A percentile compares a stretch with the other conserved stretches of the same genome.
phyloP scores from a whole-genome alignment of 2,888 invertebrate genomes.

The Alentia gelatinosa region DNA sequence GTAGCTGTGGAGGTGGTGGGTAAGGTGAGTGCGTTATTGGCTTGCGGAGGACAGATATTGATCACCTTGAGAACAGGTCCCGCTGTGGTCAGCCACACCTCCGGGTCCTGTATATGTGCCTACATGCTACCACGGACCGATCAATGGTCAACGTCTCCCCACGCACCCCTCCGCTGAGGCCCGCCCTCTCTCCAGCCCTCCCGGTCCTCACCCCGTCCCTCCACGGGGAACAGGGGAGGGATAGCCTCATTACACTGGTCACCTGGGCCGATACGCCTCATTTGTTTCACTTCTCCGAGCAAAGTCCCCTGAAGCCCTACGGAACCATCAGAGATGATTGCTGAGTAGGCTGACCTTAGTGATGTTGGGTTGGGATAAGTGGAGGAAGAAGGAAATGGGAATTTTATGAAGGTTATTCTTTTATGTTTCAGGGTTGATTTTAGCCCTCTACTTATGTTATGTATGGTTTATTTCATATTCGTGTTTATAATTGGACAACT shows the following conservation, averaged over 20 bases:
- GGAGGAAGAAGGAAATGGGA: too few relatives aligned
- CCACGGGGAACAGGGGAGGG: background rate
- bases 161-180: background rate
- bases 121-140: background rate
- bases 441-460: too few relatives aligned
- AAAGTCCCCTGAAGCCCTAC: too few relatives aligned
- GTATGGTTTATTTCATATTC: too few relatives aligned
- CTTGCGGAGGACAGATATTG: background rate
- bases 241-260: background rate
- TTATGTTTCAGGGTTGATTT: too few relatives aligned
- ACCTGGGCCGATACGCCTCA: too few relatives aligned
- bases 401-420: too few relatives aligned
- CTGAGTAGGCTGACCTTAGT: too few relatives aligned
- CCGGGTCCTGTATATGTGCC: background rate
- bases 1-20: background rate
- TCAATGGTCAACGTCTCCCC: background rate
- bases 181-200: background rate
- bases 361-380: too few relatives aligned
- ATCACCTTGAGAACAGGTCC: background rate
- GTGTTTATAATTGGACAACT: too few relatives aligned
- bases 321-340: too few relatives aligned
- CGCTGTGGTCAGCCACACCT: conserved; percentile 21
- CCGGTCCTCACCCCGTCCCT: background rate
- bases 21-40: background rate
- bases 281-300: too few relatives aligned